Evolutionary conservation across 2,113 vertebrate genomes (phyloP), one percentile per base, ranked within the genome.

Genomic region (Sphyrna mokarran): DNA sequence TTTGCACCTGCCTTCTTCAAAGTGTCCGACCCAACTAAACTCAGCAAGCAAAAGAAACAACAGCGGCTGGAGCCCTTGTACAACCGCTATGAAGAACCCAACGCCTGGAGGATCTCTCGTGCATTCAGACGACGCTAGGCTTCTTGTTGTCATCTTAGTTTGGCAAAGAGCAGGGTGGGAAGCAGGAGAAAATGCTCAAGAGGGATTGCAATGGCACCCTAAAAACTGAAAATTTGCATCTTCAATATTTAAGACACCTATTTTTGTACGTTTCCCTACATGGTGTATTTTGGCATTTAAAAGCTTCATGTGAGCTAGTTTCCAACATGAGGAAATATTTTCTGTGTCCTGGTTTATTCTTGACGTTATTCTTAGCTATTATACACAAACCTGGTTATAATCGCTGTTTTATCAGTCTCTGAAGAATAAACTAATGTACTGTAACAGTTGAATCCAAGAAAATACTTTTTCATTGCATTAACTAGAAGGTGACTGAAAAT

Each of bases 41-140:
- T 99, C 96, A 99, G 99, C 98, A 99, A 99, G 96, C 99, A 99
- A 98, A 99, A 99, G 97, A 99, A 99, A 96, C 99, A 99, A 97
- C 99, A 99, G 96, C 97, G 99, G 0, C 98, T 99, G 22, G 99
- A 99, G 83, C 99, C 99, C 0, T 97, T 99, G 0, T 99, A 99
- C 97, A 99, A 99, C 96, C 99, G 99, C 90, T 99, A 99, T 0
- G 99, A 99, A 96, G 99, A 99, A 95, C 99, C 99, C 96, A 99
- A 99, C 0, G 99, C 99, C 6, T 99, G 99, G 99, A 98, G 99
- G 95, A 99, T 99, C 96, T 99, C 99, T 0, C 98, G 99, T 0
- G 99, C 99, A 0, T 99, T 99, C 98, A 97, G 99, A 0, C 97
- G 99, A 0, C 98, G 99, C 26, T 99, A 96, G 97, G 96, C 97